Base-by-base conservation (phyloP, 2,797 vertebrate genomes). In the Oceanodroma leucorhoa region DNA sequence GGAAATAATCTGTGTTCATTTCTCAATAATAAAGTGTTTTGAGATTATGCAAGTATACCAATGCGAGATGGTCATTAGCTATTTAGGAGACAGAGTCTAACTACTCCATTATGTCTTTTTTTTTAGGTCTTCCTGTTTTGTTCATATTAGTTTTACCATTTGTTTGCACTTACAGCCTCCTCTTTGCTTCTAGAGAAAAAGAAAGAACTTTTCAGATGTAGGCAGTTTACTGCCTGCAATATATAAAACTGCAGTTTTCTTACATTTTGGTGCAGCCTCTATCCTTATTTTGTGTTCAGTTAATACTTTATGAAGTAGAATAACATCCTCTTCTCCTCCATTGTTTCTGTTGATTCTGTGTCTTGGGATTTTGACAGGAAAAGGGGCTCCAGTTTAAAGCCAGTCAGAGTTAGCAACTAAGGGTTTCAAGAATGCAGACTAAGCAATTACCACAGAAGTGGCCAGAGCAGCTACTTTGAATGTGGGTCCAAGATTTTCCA, bases 331-430 rank as follows among this genome's bases (percentile, higher is more conserved):
- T 83, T 78, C 50, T 89, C 19, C 27, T 83, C 41, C 72, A 38
- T 72, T 83, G 48, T 90, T 95, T 83, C 67, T 95, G 30, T 93
- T 91, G 70, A 48, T 60, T 70, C 62, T 73, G 18, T 61, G 46
- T 89, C 77, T 84, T 94, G 81, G 75, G 57, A 91, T 73, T 93
- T 92, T 83, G 73, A 94, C 75, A 87, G 91, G 88, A 95, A 79
- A 65, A 94, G 75, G 34, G 26, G 17, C 32, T 90, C 41, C 26
- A 32, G 27, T 80, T 88, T 57, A 70, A 88, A 80, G 55, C 27
- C 55, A 62, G 50, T 64, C 30, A 26, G 72, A 77, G 38, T 84
- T 94, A 89, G 64, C 48, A 80, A 22, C 61, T 36, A 29, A 65
- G 54, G 22, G 30, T 82, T 94, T 89, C 55, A 87, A 79, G 89